Percentiles rank a stretch among this genome's conserved stretches.
Evolutionary conservation across 2,888 invertebrate genomes (phyloP).

Genomic region (Drosophila meridiana): DNA sequence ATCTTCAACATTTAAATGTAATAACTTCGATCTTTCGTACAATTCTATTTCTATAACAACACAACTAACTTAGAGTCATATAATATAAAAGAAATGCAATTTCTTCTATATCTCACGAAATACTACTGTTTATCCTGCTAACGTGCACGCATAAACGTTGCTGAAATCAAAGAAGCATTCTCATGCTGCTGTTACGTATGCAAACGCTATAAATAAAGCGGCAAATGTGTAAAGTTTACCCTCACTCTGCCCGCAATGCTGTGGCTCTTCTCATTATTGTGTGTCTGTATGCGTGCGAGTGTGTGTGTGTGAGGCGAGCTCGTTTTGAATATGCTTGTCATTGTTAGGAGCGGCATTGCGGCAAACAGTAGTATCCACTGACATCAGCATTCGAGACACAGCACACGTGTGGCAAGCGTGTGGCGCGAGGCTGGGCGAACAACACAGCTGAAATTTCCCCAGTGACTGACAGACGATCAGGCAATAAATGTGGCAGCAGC

Average conservation of each 20-base stretch:
- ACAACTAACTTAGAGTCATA: too few relatives aligned
- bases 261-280: conserved; percentile 18
- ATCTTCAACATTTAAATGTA: too few relatives aligned
- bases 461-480: conserved; percentile 75
- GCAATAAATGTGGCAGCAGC: conserved; percentile 54
- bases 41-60: too few relatives aligned
- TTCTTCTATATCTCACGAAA: background rate
- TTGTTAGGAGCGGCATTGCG: conserved; percentile 65
- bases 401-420: conserved; percentile 49
- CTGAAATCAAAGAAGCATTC: conserved; percentile 33
- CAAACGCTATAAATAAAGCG: conserved; percentile 67
- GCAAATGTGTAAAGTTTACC: conserved; percentile 73
- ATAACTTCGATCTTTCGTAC: too few relatives aligned
- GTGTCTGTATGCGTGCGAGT: background rate
- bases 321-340: conserved; percentile 74
- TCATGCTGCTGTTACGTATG: conserved; percentile 31
- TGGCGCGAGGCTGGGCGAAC: conserved; percentile 34
- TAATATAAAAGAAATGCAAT: too few relatives aligned
- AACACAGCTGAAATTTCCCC: conserved; percentile 72
- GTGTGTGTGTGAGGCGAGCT: conserved; percentile 5
- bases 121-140: background rate
- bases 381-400: conserved; percentile 60
- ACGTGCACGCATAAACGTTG: conserved; percentile 31
- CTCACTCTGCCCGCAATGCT: conserved; percentile 31
- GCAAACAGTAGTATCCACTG: conserved; percentile 56